Percentiles rank a stretch among this genome's conserved stretches.
These are phyloP conservation scores for Gambusia yucatana DNA, from an alignment of 2,797 vertebrate species.

Conservation along the genomic window DNA sequence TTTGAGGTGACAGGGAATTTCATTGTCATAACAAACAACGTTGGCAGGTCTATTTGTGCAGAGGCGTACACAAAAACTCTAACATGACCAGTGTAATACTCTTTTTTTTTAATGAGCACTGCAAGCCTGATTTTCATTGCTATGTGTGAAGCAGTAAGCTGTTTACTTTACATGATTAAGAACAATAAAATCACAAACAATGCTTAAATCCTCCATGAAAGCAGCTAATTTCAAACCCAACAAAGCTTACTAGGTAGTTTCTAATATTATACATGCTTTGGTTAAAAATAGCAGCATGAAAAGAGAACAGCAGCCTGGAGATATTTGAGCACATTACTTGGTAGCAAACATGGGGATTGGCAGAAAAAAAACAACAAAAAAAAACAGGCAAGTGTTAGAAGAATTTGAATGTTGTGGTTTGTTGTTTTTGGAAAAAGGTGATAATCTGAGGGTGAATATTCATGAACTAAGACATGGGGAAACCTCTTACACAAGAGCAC, in stretches of 20 bases:
- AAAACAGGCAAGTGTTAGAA: not conserved
- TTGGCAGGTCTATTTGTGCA: slow-evolving; percentile 42
- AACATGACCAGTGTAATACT: slow-evolving; percentile 21
- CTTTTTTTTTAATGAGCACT: slow-evolving; percentile 7
- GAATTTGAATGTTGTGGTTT: not conserved
- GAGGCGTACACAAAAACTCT: slow-evolving; percentile 40
- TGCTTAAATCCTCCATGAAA: slow-evolving; percentile 7
- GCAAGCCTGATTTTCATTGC: not conserved
- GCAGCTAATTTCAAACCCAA: slow-evolving; percentile 14
- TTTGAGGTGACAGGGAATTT: slow-evolving; percentile 29
- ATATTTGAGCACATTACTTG: not conserved
- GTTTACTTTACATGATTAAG: slow-evolving; percentile 1
- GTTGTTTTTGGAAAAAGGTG: slow-evolving; percentile 10
- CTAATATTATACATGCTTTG: slow-evolving; percentile 13
- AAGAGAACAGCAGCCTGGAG: not conserved
- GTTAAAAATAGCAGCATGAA: not conserved
- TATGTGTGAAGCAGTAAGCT: slow-evolving; percentile 4
- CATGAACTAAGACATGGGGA: not conserved
- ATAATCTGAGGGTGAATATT: slow-evolving; percentile 1
- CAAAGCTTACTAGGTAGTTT: not conserved
- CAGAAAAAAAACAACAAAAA: not conserved
- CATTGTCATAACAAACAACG: slow-evolving; percentile 43
- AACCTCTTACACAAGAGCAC: not conserved
- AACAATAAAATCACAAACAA: slow-evolving; percentile 19
- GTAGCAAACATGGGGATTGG: not conserved